Evolutionary conservation across 2,888 invertebrate species (phyloP), one percentile per base, ranked within the genome.

Genomic region (Rhimphoctona megacephalus): DNA sequence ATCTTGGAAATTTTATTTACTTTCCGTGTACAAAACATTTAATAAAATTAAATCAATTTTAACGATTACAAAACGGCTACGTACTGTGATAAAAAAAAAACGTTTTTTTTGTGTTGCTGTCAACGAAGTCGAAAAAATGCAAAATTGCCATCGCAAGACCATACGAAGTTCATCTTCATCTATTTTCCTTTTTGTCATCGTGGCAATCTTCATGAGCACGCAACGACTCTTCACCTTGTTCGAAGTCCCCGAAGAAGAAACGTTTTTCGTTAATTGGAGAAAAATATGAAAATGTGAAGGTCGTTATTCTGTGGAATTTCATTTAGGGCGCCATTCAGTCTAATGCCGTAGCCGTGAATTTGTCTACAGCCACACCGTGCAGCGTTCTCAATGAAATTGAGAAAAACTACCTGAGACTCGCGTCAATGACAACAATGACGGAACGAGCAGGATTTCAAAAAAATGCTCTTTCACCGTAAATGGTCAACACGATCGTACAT

Each of bases 311-410:
- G 61, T 30, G 17, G 17, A 7, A 30, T 61, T 61, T 30, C 30
- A 30, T 57, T 57, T 14, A 25, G 1, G 19, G 46, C 19, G 30
- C 46, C 70, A 49, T 73, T 73, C n/a, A 54, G 49, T 33, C 36
- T 54, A n/a, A 22, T 33, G 4, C 49, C n/a, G 14, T 54, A 39
- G 66, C 52, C 30, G 74, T 52, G 39, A 30, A 81, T 30, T 66
- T 66, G 19, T 9, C 11, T 72, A 22, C 43, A 6, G 17, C 39
- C 17, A 11, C 7, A n/a, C 11, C 22, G 14, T 8, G 39, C 25
- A 54, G 36, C 52, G 74, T 81, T 67, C 54, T 81, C 66, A 81
- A 81, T 81, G 81, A 81, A 81, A 74, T 67, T 14, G 54, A 30
- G 36, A 22, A 39, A 52, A 67, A 43, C 66, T 81, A 81, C 81